Evolutionary conservation across 2,888 invertebrate species (phyloP).

Genomic region (Mythimna albipuncta): DNA sequence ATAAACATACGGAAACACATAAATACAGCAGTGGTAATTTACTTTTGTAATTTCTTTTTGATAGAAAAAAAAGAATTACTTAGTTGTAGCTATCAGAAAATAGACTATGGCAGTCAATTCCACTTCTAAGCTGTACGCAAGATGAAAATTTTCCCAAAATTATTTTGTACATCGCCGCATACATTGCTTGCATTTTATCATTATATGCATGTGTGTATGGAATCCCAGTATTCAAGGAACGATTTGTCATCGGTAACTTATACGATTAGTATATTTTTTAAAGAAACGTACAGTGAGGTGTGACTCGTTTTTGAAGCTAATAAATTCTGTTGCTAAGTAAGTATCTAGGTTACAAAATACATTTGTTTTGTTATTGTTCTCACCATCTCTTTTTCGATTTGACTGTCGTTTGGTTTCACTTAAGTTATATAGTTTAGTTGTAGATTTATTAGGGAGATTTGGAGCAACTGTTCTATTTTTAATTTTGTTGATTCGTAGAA

Average conservation of each 20-base stretch:
- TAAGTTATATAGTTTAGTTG: slow-evolving; percentile 17
- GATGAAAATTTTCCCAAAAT: too few species aligned
- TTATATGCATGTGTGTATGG: not conserved
- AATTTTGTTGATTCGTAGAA: not conserved
- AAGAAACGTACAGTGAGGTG: slow-evolving; percentile 11
- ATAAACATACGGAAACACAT: too few species aligned
- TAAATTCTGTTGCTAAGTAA: slow-evolving; percentile 44
- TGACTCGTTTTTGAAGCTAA: slow-evolving; percentile 14
- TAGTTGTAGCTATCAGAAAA: too few species aligned
- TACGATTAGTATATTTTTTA: not conserved
- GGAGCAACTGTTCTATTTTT: not conserved
- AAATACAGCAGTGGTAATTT: too few species aligned
- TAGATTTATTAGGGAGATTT: slow-evolving; percentile 2
- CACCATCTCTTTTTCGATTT: slow-evolving; percentile 23
- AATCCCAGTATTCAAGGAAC: not conserved
- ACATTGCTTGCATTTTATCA: not conserved
- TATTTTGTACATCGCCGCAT: too few species aligned
- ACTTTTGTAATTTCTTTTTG: too few species aligned
- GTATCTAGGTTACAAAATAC: slow-evolving; percentile 53
- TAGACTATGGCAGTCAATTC: too few species aligned
- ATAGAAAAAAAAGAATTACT: too few species aligned
- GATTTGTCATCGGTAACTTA: not conserved
- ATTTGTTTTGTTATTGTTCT: slow-evolving; percentile 47
- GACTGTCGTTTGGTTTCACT: slow-evolving; percentile 27
- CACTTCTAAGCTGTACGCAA: too few species aligned